Base-by-base conservation (phyloP, 2,888 invertebrate species). In the Melangyna quadrimaculata region DNA sequence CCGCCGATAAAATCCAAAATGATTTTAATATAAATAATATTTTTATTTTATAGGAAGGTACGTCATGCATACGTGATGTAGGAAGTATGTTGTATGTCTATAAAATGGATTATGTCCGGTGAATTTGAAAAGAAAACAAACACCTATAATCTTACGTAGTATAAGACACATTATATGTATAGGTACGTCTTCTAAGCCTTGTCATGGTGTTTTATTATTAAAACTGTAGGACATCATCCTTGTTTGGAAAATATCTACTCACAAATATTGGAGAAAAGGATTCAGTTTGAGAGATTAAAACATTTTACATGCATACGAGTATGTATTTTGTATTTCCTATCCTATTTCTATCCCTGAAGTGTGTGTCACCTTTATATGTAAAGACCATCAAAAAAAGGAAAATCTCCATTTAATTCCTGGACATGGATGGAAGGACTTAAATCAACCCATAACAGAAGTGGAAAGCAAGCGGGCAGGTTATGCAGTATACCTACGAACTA, bases 61-160 rank as follows among this genome's bases (percentile, higher is more conserved):
- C n/a, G n/a, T n/a, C 14, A 37, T 2, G 2, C 10, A 37, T 2
- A 2, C 8, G 0, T 12, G n/a, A n/a, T n/a, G n/a, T n/a, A n/a
- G n/a, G n/a, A n/a, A n/a, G 35, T 14, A 3, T 29, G 29, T 35
- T 37, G 1, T 37, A 27, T 29, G 53, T 53, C 2, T 3, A 40
- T n/a, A 75, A 67, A 83, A 74, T 74, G 74, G 74, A 78, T 78
- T 83, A 79, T 71, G 79, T 74, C 71, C 78, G 43, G 65, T 70
- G 51, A 53, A 67, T 75, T 75, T 69, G 14, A 53, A 17, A 24
- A 40, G 27, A 67, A 67, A 67, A 67, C 67, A 67, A 67, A 45
- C n/a, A 29, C 45, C 14, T 14, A 14, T 12, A 22, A n/a, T n/a
- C 32, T 22, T 45, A 9, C 29, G 14, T n/a, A n/a, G n/a, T n/a